A percentile compares a stretch with the other conserved stretches of the same genome.
phyloP scores from a whole-genome alignment of 2,113 vertebrate species.

The Salvelinus namaycush region DNA sequence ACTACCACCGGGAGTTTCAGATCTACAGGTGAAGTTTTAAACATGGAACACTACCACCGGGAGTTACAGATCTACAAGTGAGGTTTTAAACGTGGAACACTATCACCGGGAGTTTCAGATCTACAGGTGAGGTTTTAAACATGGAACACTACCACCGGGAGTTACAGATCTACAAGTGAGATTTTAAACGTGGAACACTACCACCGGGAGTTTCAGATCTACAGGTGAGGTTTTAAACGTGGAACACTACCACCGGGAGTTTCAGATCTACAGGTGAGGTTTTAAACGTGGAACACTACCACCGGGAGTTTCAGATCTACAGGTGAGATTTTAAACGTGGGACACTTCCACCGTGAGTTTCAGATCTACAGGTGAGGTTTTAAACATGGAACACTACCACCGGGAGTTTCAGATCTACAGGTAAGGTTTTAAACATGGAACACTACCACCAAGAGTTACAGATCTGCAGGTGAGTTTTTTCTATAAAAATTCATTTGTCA shows the following conservation, averaged over 20 bases:
- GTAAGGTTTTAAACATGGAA: conserved; percentile 80
- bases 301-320: conserved; percentile 82
- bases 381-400: conserved; percentile 22
- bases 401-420: too few relatives aligned
- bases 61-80: conserved; percentile 85
- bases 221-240: conserved; percentile 85
- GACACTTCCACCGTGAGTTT: conserved; percentile 80
- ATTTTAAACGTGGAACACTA: conserved; percentile 43
- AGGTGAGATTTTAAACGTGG: conserved; percentile 83
- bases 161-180: conserved; percentile 83
- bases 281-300: conserved; percentile 56
- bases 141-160: conserved; percentile 81
- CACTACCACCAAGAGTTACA: conserved; percentile 82
- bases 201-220: conserved; percentile 83
- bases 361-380: conserved; percentile 89
- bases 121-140: conserved; percentile 71
- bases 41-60: conserved; percentile 68
- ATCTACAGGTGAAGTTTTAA: too few relatives aligned
- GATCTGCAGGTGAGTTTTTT: conserved; percentile 82
- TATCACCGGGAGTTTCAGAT: too few relatives aligned
- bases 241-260: conserved; percentile 78
- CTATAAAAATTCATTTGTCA: background rate
- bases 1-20: too few relatives aligned
- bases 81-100: too few relatives aligned
- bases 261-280: conserved; percentile 84